Evolutionary conservation across 2,888 invertebrate genomes (phyloP).

Genomic region (Nephrotoma flavescens): DNA sequence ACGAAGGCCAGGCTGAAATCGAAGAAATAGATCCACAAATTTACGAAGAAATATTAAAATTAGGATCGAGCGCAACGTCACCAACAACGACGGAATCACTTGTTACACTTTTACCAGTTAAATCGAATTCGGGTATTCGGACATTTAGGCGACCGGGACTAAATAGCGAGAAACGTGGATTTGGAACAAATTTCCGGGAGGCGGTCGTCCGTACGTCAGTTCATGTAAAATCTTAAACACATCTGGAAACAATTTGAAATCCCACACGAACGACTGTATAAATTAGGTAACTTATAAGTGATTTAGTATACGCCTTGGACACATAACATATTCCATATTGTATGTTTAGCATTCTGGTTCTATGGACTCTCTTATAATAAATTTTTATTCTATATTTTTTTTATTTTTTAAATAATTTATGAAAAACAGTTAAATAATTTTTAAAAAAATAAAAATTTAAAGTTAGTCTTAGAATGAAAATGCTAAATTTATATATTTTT

Average conservation of each 20-base stretch:
- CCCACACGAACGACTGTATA: background rate
- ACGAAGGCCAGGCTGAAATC: slow-evolving; percentile 28
- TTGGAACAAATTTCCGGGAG: background rate
- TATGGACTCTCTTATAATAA: background rate
- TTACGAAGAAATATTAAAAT: slow-evolving; percentile 30
- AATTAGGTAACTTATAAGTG: background rate
- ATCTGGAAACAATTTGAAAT: background rate
- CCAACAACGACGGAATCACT: slow-evolving; percentile 22
- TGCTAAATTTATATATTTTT: background rate
- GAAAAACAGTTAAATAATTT: background rate
- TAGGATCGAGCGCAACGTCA: slow-evolving; percentile 9
- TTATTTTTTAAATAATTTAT: background rate
- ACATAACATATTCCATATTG: background rate
- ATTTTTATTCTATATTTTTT: background rate
- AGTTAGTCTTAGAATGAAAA: background rate
- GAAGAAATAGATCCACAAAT: slow-evolving; percentile 31
- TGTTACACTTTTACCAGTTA: slow-evolving; percentile 57
- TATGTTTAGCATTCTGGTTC: background rate
- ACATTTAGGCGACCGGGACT: slow-evolving; percentile 44
- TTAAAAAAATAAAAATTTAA: background rate
- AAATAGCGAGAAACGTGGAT: background rate
- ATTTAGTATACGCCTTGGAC: background rate
- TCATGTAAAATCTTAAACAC: background rate
- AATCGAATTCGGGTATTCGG: slow-evolving; percentile 64
- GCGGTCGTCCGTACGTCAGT: slow-evolving; percentile 1